Base-by-base conservation (phyloP, 2,888 invertebrate species). In the Blastobasis adustella region DNA sequence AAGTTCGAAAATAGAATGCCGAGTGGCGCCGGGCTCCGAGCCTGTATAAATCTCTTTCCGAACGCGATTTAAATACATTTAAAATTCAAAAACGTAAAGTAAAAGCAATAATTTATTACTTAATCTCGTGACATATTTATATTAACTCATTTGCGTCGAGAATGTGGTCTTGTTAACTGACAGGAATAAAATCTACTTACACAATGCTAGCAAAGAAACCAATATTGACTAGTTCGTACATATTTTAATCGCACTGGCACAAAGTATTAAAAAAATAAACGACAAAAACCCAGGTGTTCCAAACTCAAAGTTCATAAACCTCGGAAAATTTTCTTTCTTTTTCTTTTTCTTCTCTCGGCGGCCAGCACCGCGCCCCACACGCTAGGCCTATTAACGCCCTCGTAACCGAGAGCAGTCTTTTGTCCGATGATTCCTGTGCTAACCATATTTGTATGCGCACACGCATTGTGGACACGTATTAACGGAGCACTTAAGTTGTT, bases 401-500 rank as follows among this genome's bases (percentile, higher is more conserved):
- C 62, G 66, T 76, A 76, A 70, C 69, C 71, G 64, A 61, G 50
- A 66, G 67, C 63, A 59, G 63, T 71, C 76, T 69, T 77, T 79
- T 80, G 79, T 82, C 65, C 66, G 57, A 63, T 57, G 58, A 69
- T 63, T 65, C 61, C 60, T 71, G 70, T 70, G 76, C 76, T 77
- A 78, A 77, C 76, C 66, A 73, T 69, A 66, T 61, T 63, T 65
- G 68, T 69, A 71, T 73, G 72, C 68, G 62, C 63, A 50, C 36
- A 58, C 63, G 65, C 69, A 69, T 71, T 75, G 71, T 73, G 69
- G 57, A 58, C 55, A 53, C 58, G 61, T 74, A 73, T 82, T 82
- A 83, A 74, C 82, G 73, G 65, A 67, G 76, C 82, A 79, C 81
- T 83, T 78, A 80, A 80, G 63, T 65, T 74, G 76, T 83, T 84